A percentile compares a stretch with the other conserved stretches of the same genome.
Conservation (phyloP, 2,113 vertebrate genomes). For the Marcusenius ussheri region DNA sequence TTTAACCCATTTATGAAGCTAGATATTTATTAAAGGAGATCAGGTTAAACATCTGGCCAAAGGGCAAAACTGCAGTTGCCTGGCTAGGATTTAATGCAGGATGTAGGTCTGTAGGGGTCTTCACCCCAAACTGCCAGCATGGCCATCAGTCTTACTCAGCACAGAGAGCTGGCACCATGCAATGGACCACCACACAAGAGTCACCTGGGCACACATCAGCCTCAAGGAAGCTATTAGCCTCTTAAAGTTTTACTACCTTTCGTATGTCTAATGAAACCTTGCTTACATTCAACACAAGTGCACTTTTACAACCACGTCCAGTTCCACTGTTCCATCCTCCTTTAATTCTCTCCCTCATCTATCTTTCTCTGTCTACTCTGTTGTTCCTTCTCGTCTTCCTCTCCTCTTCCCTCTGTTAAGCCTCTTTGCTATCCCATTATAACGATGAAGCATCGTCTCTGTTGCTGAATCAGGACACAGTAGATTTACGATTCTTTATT, state of each 20-base stretch:
- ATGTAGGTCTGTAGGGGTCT: background rate
- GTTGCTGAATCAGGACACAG: background rate
- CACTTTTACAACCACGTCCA: conserved; percentile 22
- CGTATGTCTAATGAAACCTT: conserved; percentile 35
- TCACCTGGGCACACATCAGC: background rate
- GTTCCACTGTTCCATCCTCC: conserved; percentile 18
- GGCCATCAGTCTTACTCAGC: background rate
- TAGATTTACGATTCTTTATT: background rate
- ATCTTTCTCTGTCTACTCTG: background rate
- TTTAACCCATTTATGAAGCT: background rate
- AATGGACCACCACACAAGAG: background rate
- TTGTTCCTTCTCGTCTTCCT: background rate
- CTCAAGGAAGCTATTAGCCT: background rate
- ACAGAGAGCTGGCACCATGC: background rate
- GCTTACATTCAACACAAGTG: conserved; percentile 22
- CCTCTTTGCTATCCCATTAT: background rate
- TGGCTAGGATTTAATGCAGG: background rate
- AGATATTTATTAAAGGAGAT: background rate
- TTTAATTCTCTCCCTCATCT: background rate
- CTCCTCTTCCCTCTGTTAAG: background rate
- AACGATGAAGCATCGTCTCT: background rate
- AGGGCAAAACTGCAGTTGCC: background rate
- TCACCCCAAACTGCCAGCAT: background rate
- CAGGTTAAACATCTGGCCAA: background rate
- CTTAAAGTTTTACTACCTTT: conserved; percentile 23